Evolutionary conservation across 2,797 vertebrate species (phyloP).

Genomic region (Microchirus variegatus): DNA sequence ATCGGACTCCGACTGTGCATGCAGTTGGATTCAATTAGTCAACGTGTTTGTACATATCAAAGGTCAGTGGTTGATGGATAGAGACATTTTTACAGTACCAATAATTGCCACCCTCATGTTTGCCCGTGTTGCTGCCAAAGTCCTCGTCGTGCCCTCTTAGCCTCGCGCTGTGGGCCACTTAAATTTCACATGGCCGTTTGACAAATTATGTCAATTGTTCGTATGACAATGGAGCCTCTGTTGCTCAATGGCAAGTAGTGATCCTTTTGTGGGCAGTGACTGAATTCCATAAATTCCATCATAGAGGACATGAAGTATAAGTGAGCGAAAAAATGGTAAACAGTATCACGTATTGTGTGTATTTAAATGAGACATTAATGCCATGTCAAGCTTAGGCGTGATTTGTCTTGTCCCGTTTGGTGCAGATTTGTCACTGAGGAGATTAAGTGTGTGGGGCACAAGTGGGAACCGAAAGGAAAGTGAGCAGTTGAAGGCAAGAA

Average conservation of each 20-base stretch:
- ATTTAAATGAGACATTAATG: conserved; percentile 2
- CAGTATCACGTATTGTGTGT: conserved; percentile 7
- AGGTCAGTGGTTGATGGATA: conserved; percentile 17
- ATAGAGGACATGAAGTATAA: conserved; percentile 24
- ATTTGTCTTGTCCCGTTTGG: conserved; percentile 1
- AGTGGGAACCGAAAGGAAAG: conserved; percentile 28
- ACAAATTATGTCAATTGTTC: conserved; percentile 65
- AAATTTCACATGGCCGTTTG: conserved; percentile 56
- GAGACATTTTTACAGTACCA: conserved; percentile 19
- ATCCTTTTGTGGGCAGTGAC: conserved; percentile 29
- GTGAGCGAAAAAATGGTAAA: conserved; percentile 13
- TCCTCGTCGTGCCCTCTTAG: conserved; percentile 2
- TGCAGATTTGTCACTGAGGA: not conserved
- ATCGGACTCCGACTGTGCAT: not conserved
- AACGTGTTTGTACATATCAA: not conserved
- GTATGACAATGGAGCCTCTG: conserved; percentile 67
- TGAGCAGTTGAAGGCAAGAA: conserved; percentile 22
- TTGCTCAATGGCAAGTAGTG: conserved; percentile 43
- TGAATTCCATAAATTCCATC: conserved; percentile 65
- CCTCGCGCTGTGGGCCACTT: conserved; percentile 44
- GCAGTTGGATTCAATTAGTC: conserved; percentile 8
- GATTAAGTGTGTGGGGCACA: not conserved
- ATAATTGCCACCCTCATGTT: conserved; percentile 11
- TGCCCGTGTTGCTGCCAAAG: conserved; percentile 21
- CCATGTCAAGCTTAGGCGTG: not conserved